phyloP scores from a whole-genome alignment of 1,140 invertebrate species.

The Danaus melanippus region DNA sequence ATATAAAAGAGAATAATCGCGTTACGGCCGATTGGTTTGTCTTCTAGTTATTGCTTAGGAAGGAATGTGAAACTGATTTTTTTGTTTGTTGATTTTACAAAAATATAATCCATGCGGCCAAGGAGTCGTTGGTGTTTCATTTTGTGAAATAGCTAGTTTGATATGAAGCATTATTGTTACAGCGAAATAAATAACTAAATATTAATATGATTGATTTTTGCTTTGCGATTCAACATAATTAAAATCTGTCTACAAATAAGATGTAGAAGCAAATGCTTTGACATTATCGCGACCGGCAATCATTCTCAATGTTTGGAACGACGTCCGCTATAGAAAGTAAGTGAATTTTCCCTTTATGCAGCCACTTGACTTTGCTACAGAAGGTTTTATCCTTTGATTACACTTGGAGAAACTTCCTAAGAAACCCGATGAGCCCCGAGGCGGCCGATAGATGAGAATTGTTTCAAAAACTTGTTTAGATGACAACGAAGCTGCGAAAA shows the following conservation, averaged over 20 bases:
- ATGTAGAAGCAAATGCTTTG: slow-evolving; percentile 16
- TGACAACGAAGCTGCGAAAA: slow-evolving; percentile 17
- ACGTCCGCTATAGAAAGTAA: slow-evolving; percentile 53
- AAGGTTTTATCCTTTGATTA: slow-evolving; percentile 63
- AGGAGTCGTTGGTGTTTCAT: too few relatives aligned
- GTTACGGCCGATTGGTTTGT: slow-evolving; percentile 25
- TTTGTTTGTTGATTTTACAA: background rate
- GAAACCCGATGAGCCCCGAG: slow-evolving; percentile 32
- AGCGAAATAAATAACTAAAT: too few relatives aligned
- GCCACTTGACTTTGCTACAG: slow-evolving; percentile 55
- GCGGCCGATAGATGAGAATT: slow-evolving; percentile 43
- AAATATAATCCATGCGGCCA: too few relatives aligned
- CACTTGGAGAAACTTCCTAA: slow-evolving; percentile 43
- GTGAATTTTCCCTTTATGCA: slow-evolving; percentile 64
- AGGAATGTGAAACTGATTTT: slow-evolving; percentile 1
- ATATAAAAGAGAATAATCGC: slow-evolving; percentile 38
- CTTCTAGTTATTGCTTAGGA: background rate
- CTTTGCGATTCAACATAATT: too few relatives aligned
- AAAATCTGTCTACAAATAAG: too few relatives aligned
- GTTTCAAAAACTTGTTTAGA: slow-evolving; percentile 43
- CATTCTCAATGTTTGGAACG: slow-evolving; percentile 56
- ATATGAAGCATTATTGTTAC: too few relatives aligned
- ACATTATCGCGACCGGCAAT: slow-evolving; percentile 19
- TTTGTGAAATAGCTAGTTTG: too few relatives aligned
- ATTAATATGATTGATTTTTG: too few relatives aligned